Percentiles rank a stretch among this genome's conserved stretches.
These are phyloP conservation scores for Pristionchus entomophagus DNA, from an alignment of 2,888 invertebrate genomes.

Conservation along the genomic window DNA sequence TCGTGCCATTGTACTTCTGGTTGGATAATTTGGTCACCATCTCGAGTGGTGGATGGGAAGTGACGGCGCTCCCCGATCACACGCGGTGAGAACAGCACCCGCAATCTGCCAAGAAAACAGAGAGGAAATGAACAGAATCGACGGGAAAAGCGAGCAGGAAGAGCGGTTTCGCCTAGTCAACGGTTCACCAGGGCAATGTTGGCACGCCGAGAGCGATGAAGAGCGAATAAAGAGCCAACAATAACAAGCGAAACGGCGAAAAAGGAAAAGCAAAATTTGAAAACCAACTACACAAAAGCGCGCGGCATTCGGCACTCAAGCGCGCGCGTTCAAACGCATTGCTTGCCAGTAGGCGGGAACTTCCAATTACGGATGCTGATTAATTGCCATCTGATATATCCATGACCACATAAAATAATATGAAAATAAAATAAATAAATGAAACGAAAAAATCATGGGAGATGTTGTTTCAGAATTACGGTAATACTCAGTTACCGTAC, in stretches of 20 bases:
- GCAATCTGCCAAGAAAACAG: not conserved
- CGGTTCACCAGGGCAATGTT: not conserved
- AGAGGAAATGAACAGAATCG: not conserved
- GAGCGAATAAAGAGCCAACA: not conserved
- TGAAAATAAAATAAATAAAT: no score
- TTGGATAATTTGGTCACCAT: slow-evolving; percentile 29
- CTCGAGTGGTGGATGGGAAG: not conserved
- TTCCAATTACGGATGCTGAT: no score
- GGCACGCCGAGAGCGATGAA: not conserved
- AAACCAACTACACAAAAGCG: not conserved
- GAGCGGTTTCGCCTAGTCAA: not conserved
- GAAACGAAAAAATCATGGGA: no score
- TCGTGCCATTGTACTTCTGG: slow-evolving; percentile 39
- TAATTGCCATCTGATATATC: no score
- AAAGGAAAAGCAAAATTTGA: not conserved
- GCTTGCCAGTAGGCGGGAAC: no score
- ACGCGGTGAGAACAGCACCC: slow-evolving; percentile 20
- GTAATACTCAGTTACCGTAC: no score
- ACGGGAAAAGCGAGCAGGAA: not conserved
- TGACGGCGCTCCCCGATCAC: slow-evolving; percentile 14
- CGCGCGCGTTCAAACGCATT: not conserved
- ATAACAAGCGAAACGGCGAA: not conserved
- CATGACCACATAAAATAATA: no score
- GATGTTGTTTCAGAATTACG: no score
- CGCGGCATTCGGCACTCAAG: not conserved